Conservation (phyloP, 2,888 invertebrate species). For the Tanypteryx hageni region DNA sequence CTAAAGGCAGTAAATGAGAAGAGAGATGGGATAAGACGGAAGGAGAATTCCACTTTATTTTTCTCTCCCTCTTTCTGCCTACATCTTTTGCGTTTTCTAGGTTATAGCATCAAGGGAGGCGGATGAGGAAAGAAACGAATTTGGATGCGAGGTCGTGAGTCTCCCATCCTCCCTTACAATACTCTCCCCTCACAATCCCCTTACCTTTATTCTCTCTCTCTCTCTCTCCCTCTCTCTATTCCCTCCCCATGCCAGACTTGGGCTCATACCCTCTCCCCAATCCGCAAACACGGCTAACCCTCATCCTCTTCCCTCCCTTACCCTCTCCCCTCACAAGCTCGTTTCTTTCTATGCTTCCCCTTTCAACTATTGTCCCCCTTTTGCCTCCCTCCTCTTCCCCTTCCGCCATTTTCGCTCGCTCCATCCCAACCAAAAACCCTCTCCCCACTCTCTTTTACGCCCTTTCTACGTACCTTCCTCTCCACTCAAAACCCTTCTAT, state of each 20-base stretch:
- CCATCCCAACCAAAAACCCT: neutral
- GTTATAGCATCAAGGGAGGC: too few relatives aligned
- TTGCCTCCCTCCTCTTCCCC: neutral
- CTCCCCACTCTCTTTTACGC: neutral
- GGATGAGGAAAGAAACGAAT: neutral
- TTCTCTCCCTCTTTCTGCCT: too few relatives aligned
- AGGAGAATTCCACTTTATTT: too few relatives aligned
- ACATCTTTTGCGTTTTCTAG: too few relatives aligned
- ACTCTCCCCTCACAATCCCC: too few relatives aligned
- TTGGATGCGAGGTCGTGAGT: neutral
- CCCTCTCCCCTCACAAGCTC: neutral
- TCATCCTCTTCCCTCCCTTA: neutral
- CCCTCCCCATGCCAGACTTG: neutral
- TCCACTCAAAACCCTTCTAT: neutral
- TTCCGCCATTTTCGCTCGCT: too few relatives aligned
- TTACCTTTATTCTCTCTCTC: too few relatives aligned
- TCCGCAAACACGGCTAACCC: constrained; percentile 1
- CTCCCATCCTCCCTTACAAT: too few relatives aligned
- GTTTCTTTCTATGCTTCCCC: constrained; percentile 19
- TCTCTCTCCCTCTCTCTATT: neutral
- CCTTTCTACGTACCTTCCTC: constrained; percentile 15
- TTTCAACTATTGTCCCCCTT: neutral
- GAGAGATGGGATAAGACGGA: too few relatives aligned
- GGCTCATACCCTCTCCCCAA: constrained; percentile 11
- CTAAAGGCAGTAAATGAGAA: too few relatives aligned